Percentiles rank a stretch among this genome's conserved stretches.
Evolutionary conservation across 2,888 invertebrate genomes (phyloP).

Genomic region (Oligia latruncula): DNA sequence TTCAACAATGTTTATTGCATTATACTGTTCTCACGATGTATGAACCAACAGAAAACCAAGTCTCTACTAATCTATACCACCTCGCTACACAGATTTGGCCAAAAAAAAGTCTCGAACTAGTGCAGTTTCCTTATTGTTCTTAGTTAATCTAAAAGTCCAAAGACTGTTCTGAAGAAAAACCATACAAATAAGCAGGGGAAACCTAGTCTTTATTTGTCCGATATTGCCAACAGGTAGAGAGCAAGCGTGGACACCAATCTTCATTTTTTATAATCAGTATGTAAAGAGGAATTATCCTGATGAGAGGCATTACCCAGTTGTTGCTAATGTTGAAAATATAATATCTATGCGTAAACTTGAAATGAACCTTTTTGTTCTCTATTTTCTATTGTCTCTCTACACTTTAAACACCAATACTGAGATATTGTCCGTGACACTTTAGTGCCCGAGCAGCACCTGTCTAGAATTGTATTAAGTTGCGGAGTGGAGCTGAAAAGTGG

Average conservation of each 20-base stretch:
- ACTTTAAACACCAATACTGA: conserved; percentile 44
- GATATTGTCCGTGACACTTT: conserved; percentile 47
- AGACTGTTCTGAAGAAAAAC: neutral
- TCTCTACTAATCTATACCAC: neutral
- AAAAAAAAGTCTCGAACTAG: neutral
- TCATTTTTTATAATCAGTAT: neutral
- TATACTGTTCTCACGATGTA: conserved; percentile 4
- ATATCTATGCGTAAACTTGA: neutral
- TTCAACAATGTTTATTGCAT: neutral
- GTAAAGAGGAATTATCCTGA: neutral
- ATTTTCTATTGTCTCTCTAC: neutral
- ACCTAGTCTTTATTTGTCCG: neutral
- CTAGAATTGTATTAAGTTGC: conserved; percentile 50
- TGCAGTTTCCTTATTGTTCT: neutral
- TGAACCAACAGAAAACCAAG: neutral
- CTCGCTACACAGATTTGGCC: no score
- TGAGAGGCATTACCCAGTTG: no score
- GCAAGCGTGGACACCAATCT: neutral
- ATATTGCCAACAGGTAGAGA: neutral
- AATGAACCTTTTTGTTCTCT: neutral
- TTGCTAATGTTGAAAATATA: neutral
- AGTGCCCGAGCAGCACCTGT: conserved; percentile 52
- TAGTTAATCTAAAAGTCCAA: neutral
- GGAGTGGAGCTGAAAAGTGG: conserved; percentile 35
- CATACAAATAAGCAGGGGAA: neutral